A percentile compares a stretch with the other conserved stretches of the same genome.
Evolutionary conservation across 2,888 invertebrate species (phyloP).

Genomic region (Theretra japonica): DNA sequence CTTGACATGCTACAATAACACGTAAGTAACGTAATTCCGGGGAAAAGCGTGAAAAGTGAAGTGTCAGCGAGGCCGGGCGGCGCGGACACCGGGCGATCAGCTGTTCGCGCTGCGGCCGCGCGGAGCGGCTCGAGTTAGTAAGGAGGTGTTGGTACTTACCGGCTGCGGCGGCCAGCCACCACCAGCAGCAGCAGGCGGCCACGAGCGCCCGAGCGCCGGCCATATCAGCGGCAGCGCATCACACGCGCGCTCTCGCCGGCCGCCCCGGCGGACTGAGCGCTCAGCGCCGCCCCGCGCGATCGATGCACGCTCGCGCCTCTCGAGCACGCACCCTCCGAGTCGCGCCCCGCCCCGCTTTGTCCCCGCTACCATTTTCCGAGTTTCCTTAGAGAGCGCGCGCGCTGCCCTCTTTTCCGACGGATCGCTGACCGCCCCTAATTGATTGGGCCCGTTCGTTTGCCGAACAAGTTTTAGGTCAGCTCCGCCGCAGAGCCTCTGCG

Average conservation of each 20-base stretch:
- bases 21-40: conserved; percentile 48
- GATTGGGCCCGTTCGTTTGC: conserved; percentile 80
- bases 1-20: conserved; percentile 56
- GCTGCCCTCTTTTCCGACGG: conserved; percentile 83
- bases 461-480: conserved; percentile 82
- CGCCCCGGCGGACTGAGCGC: conserved; percentile 82
- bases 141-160: conserved; percentile 68
- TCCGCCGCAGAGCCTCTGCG: conserved; percentile 74
- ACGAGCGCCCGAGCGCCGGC: conserved; percentile 85
- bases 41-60: conserved; percentile 61
- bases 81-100: conserved; percentile 57
- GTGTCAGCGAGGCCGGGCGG: conserved; percentile 38
- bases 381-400: conserved; percentile 84
- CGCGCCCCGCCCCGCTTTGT: conserved; percentile 65
- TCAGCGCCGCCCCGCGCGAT: conserved; percentile 68
- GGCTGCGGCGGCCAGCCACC: conserved; percentile 83
- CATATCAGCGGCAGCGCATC: conserved; percentile 83
- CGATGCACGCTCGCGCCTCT: conserved; percentile 71
- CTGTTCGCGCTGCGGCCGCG: conserved; percentile 53
- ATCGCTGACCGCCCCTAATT: conserved; percentile 84
- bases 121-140: conserved; percentile 40
- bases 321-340: conserved; percentile 73
- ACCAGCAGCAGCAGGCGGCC: conserved; percentile 82
- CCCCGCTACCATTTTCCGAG: conserved; percentile 77
- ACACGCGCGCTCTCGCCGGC: conserved; percentile 83